Percentiles rank a stretch among this genome's conserved stretches.
phyloP scores from a whole-genome alignment of 2,113 vertebrate species.

The Xyrauchen texanus region DNA sequence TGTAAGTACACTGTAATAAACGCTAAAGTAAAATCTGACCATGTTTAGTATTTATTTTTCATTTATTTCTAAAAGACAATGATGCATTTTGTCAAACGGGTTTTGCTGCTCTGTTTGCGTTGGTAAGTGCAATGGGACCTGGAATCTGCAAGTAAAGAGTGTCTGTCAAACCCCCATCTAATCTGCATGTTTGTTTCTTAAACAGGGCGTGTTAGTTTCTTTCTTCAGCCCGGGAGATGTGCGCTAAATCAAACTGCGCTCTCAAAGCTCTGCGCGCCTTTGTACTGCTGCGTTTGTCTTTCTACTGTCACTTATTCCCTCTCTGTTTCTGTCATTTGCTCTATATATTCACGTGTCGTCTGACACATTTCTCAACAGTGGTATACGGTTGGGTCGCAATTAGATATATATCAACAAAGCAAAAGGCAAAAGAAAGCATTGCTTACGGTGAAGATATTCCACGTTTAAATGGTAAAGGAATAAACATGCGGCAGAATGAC shows the following conservation, averaged over 20 bases:
- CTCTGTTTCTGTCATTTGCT: slow-evolving; percentile 76
- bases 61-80: slow-evolving; percentile 64
- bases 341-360: slow-evolving; percentile 76
- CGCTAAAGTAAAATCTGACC: not conserved
- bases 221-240: slow-evolving; percentile 74
- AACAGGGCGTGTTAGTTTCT: slow-evolving; percentile 76
- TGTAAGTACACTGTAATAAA: not conserved
- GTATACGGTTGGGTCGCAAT: slow-evolving; percentile 76
- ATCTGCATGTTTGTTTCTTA: slow-evolving; percentile 83
- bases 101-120: slow-evolving; percentile 50
- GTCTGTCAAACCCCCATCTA: slow-evolving; percentile 72
- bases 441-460: slow-evolving; percentile 48
- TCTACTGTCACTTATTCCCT: slow-evolving; percentile 83
- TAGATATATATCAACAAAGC: slow-evolving; percentile 73
- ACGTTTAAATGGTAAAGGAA: slow-evolving; percentile 52
- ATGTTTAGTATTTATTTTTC: slow-evolving; percentile 6
- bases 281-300: slow-evolving; percentile 79
- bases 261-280: slow-evolving; percentile 77
- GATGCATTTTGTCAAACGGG: slow-evolving; percentile 64
- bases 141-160: slow-evolving; percentile 63
- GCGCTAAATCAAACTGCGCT: slow-evolving; percentile 79
- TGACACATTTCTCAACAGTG: slow-evolving; percentile 70
- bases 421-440: slow-evolving; percentile 49
- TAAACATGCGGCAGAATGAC: slow-evolving; percentile 44
- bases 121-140: slow-evolving; percentile 68